Percentiles rank a stretch among this genome's conserved stretches.
Evolutionary conservation across 2,113 vertebrate genomes (phyloP).

Genomic region (Microtus ochrogaster): DNA sequence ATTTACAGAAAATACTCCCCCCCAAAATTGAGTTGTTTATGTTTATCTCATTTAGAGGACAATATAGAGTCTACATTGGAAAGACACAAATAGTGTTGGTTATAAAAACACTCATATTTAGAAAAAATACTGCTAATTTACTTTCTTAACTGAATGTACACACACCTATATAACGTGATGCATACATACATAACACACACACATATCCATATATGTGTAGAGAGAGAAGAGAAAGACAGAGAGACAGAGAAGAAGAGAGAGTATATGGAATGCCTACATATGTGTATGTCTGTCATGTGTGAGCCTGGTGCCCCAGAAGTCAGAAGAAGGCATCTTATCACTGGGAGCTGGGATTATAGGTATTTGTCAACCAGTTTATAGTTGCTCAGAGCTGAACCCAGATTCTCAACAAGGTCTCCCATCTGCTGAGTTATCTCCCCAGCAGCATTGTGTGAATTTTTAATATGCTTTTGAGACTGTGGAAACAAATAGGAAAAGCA

Average conservation of each 20-base stretch:
- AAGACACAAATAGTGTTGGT: slow-evolving; percentile 38
- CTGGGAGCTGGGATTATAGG: neutral
- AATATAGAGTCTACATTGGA: slow-evolving; percentile 21
- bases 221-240: neutral
- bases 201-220: neutral
- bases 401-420: neutral
- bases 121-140: slow-evolving; percentile 48
- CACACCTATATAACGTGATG: neutral
- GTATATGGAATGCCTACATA: neutral
- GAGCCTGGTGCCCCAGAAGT: neutral
- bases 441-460: neutral
- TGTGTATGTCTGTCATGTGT: neutral
- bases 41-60: slow-evolving; percentile 28
- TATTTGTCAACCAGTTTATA: neutral
- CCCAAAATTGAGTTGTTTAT: neutral
- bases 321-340: neutral
- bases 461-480: slow-evolving; percentile 31
- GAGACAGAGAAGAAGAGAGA: neutral
- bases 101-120: slow-evolving; percentile 60
- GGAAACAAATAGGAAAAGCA: slow-evolving; percentile 65
- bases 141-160: slow-evolving; percentile 30
- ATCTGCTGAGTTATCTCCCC: neutral
- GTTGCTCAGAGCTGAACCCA: neutral
- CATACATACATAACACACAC: neutral
- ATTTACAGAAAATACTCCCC: neutral